Conservation (phyloP, 1,140 invertebrate genomes). For the Elymnias hypermnestra region DNA sequence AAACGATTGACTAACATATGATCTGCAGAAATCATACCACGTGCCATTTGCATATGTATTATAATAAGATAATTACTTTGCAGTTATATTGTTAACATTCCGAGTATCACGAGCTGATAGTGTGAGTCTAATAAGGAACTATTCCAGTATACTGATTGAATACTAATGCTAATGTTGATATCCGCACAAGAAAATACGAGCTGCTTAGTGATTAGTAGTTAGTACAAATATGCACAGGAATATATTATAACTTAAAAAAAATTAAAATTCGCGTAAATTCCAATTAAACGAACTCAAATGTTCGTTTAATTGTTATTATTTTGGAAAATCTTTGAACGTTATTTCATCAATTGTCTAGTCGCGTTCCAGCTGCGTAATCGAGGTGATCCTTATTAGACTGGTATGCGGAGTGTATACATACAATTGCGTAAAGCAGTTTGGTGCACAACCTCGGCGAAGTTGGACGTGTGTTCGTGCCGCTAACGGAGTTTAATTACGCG, state of each 20-base stretch:
- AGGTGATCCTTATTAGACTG: slow-evolving; percentile 66
- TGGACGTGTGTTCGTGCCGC: slow-evolving; percentile 35
- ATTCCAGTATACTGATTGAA: background rate
- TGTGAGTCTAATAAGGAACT: slow-evolving; percentile 5
- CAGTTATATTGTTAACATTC: slow-evolving; percentile 8
- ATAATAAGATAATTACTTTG: slow-evolving; percentile 2
- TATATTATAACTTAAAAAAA: too few species aligned
- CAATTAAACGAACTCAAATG: too few species aligned
- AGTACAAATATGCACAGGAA: too few species aligned
- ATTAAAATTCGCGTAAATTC: too few species aligned
- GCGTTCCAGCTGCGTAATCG: slow-evolving; percentile 55
- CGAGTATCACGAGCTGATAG: background rate
- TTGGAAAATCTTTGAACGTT: too few species aligned
- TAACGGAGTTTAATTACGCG: slow-evolving; percentile 7
- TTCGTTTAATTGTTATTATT: too few species aligned
- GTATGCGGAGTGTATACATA: slow-evolving; percentile 51
- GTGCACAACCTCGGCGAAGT: slow-evolving; percentile 33
- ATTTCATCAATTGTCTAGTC: slow-evolving; percentile 48
- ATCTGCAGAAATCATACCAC: background rate
- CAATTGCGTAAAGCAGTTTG: slow-evolving; percentile 63
- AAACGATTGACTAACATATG: background rate
- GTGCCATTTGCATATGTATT: background rate
- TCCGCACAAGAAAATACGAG: too few species aligned
- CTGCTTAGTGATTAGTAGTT: too few species aligned
- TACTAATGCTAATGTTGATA: background rate